Conservation (phyloP, 2,888 invertebrate species). For the Megamerina dolium region DNA sequence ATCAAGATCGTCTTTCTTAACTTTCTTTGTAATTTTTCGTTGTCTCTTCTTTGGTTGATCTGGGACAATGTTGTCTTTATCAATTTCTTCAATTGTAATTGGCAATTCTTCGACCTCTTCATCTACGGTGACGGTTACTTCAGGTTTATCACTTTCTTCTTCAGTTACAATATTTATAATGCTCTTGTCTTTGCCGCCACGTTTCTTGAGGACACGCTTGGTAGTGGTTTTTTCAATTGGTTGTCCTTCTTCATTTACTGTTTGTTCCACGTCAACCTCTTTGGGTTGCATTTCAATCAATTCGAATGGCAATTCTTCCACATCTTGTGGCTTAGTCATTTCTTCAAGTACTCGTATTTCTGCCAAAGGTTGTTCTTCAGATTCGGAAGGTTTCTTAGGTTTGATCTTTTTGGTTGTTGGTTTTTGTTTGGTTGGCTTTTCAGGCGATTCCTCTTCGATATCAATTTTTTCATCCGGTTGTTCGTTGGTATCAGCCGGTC, state of each 20-base stretch:
- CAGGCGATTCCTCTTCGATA: conserved; percentile 8
- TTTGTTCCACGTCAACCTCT: conserved; percentile 33
- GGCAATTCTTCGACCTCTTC: conserved; percentile 29
- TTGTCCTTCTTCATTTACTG: conserved; percentile 33
- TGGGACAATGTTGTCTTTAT: no score
- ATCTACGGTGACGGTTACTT: conserved; percentile 36
- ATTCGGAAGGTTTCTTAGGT: not conserved
- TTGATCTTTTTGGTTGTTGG: not conserved
- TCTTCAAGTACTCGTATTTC: conserved; percentile 38
- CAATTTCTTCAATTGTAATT: conserved; percentile 17
- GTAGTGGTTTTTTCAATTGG: conserved; percentile 39
- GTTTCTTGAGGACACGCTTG: conserved; percentile 37
- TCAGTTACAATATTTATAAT: conserved; percentile 38
- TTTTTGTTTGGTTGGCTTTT: not conserved
- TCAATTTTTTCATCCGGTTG: conserved; percentile 18
- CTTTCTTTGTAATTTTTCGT: conserved; percentile 32
- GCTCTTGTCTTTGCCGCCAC: conserved; percentile 31
- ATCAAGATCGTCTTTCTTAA: conserved; percentile 43
- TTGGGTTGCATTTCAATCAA: conserved; percentile 34
- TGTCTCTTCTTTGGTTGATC: conserved; percentile 39
- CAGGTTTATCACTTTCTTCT: conserved; percentile 36
- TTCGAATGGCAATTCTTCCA: conserved; percentile 33
- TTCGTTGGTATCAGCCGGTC: conserved; percentile 41
- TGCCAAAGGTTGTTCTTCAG: conserved; percentile 16
- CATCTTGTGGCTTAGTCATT: conserved; percentile 26